phyloP scores from a whole-genome alignment of 2,797 vertebrate species.

The Selene dorsalis region DNA sequence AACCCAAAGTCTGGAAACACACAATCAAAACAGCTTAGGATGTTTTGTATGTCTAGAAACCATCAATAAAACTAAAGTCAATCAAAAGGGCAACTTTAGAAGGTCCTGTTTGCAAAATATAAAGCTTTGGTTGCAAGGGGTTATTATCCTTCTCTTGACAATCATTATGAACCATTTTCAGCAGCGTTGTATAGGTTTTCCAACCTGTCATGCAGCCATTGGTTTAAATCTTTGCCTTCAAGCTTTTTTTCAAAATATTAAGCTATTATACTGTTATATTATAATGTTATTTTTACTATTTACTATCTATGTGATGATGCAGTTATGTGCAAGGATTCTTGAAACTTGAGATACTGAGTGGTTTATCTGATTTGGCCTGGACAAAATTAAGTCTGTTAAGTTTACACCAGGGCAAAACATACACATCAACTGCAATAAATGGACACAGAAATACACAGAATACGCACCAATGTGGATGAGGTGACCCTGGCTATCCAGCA shows the following conservation, averaged over 20 bases:
- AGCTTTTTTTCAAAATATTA: too few relatives aligned
- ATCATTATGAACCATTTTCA: too few relatives aligned
- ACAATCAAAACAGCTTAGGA: background rate
- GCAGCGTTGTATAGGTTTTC: too few relatives aligned
- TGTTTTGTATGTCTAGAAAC: background rate
- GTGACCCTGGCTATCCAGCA: slow-evolving; percentile 96
- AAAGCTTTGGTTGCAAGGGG: background rate
- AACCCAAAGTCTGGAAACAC: slow-evolving; percentile 93
- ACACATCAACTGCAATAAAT: background rate
- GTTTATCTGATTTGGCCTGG: background rate
- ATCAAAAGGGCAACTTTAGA: background rate
- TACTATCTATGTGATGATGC: background rate
- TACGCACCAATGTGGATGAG: slow-evolving; percentile 94
- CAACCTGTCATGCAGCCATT: too few relatives aligned
- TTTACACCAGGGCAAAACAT: background rate
- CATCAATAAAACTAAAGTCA: background rate
- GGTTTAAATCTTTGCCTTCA: too few relatives aligned
- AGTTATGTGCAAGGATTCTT: background rate
- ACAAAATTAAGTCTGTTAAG: background rate
- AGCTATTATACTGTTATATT: too few relatives aligned
- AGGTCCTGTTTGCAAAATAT: background rate
- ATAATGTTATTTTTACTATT: background rate
- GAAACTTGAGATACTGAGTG: too few relatives aligned
- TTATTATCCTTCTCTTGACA: background rate
- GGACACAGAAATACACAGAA: background rate